These are phyloP conservation scores for Papilio aristodemus DNA, from an alignment of 1,140 invertebrate genomes.

Conservation along the genomic window DNA sequence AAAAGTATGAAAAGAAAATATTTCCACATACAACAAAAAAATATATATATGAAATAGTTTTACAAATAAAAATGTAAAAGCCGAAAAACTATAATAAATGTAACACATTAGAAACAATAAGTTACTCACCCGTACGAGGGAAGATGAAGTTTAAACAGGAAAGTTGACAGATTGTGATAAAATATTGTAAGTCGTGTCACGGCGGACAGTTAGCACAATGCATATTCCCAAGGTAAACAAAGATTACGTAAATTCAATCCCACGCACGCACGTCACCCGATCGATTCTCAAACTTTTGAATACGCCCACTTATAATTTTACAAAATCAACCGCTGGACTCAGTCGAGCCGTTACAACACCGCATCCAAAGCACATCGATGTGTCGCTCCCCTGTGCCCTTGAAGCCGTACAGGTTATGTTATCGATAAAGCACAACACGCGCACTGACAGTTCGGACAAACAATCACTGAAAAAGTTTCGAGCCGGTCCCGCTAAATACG, in stretches of 20 bases:
- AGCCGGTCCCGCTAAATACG: conserved; percentile 49
- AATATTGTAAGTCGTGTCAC: conserved; percentile 46
- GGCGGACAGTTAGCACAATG: conserved; percentile 60
- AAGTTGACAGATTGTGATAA: conserved; percentile 40
- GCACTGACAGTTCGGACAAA: conserved; percentile 74
- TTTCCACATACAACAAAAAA: too few relatives aligned
- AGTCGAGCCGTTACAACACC: conserved; percentile 58
- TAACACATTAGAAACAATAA: conserved; percentile 31
- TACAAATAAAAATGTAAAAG: conserved; percentile 17
- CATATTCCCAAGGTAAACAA: conserved; percentile 80
- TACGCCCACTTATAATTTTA: conserved; percentile 76
- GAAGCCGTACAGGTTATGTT: conserved; percentile 79
- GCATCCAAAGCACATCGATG: conserved; percentile 65
- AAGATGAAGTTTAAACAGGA: conserved; percentile 37
- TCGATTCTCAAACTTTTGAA: conserved; percentile 80
- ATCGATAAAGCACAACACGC: conserved; percentile 78
- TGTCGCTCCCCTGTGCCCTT: conserved; percentile 65
- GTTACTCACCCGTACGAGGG: conserved; percentile 41
- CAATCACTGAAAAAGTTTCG: conserved; percentile 74
- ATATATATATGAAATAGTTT: too few relatives aligned
- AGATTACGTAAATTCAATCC: conserved; percentile 79
- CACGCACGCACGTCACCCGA: conserved; percentile 76
- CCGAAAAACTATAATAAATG: conserved; percentile 23
- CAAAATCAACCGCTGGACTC: conserved; percentile 58
- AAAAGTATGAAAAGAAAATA: too few relatives aligned